Conservation (phyloP, 2,113 vertebrate species). For the Elgaria multicarinata region DNA sequence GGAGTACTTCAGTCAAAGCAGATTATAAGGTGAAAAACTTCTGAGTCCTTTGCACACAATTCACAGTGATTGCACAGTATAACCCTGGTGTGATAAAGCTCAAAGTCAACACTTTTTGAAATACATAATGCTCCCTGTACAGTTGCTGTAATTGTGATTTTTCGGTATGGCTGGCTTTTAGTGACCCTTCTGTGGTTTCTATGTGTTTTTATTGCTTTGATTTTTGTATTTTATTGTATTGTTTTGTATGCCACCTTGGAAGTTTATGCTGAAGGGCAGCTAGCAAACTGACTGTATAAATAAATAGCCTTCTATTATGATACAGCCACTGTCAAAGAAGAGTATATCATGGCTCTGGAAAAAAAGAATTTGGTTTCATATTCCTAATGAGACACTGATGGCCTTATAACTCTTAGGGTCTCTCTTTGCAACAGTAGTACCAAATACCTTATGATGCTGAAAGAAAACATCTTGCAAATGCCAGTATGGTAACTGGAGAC, state of each 20-base stretch:
- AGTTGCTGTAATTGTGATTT: neutral
- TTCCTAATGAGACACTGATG: neutral
- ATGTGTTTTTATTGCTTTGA: neutral
- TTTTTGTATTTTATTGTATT: neutral
- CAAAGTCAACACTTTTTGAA: too few relatives aligned
- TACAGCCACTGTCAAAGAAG: neutral
- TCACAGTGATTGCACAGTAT: too few relatives aligned
- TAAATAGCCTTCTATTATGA: neutral
- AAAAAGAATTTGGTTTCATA: neutral
- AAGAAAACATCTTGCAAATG: neutral
- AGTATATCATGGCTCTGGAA: neutral
- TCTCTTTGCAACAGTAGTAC: neutral
- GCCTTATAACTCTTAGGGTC: neutral
- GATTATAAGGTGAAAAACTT: too few relatives aligned
- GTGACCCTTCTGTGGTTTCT: neutral
- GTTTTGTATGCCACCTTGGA: neutral
- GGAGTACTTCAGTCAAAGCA: too few relatives aligned
- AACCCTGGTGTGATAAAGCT: too few relatives aligned
- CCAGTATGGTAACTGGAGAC: rapidly evolving
- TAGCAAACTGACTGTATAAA: neutral
- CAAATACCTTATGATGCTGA: neutral
- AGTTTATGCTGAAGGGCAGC: neutral
- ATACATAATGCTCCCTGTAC: too few relatives aligned
- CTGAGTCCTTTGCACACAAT: too few relatives aligned
- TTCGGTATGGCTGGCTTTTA: neutral